Percentiles rank a stretch among this genome's conserved stretches.
These are phyloP conservation scores for Drosophila novamexicana DNA, from an alignment of 1,140 invertebrate species.

Conservation along the genomic window DNA sequence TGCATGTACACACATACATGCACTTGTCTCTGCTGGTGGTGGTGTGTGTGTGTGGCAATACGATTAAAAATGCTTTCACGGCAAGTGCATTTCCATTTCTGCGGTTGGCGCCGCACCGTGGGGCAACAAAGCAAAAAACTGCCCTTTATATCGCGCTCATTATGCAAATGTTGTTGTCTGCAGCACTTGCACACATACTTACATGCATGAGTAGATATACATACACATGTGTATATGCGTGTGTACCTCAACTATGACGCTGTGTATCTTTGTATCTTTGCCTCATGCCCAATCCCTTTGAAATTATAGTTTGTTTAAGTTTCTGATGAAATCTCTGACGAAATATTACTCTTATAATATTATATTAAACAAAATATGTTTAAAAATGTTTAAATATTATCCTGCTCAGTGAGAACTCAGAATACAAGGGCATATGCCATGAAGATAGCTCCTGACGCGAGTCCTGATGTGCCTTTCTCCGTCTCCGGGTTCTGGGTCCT, in stretches of 20 bases:
- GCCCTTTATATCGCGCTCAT: slow-evolving; percentile 61
- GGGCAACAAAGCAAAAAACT: slow-evolving; percentile 16
- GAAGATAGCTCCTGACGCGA: background rate
- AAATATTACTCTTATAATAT: too few species aligned
- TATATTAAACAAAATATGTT: too few species aligned
- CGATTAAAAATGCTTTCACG: slow-evolving; percentile 83
- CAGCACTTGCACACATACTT: slow-evolving; percentile 2
- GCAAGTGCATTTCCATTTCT: slow-evolving; percentile 80
- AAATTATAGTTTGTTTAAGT: too few species aligned
- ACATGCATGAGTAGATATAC: too few species aligned
- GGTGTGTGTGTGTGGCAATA: slow-evolving; percentile 36
- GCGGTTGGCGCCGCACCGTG: slow-evolving; percentile 49
- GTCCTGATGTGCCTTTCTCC: background rate
- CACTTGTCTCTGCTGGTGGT: slow-evolving; percentile 23
- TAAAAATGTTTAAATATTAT: too few species aligned
- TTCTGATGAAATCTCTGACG: too few species aligned
- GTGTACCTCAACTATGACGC: too few species aligned
- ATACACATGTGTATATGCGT: too few species aligned
- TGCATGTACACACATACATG: slow-evolving; percentile 8
- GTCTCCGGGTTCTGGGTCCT: background rate
- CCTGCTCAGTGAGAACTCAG: too few species aligned
- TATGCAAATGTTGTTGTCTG: slow-evolving; percentile 53
- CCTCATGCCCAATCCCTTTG: too few species aligned
- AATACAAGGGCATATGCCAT: too few species aligned
- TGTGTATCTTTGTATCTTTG: too few species aligned